Evolutionary conservation across 2,888 invertebrate genomes (phyloP).

Genomic region (Clepsis dumicolana): DNA sequence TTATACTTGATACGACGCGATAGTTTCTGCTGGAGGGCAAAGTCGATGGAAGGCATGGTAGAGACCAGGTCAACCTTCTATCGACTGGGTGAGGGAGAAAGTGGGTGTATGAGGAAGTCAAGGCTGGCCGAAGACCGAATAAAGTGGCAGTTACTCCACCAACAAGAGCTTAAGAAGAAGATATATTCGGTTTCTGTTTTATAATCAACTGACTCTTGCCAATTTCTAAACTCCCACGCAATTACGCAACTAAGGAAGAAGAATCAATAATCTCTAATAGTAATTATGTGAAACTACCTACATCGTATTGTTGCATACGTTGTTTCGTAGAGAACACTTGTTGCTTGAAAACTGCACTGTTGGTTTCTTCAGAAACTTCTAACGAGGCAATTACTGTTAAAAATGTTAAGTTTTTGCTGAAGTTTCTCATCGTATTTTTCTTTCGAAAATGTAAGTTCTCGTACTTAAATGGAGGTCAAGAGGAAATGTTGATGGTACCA

Average conservation of each 20-base stretch:
- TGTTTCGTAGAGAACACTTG: conserved; percentile 14
- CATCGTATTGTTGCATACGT: conserved; percentile 30
- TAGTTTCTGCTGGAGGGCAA: too few species aligned
- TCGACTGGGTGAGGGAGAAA: too few species aligned
- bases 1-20: too few species aligned
- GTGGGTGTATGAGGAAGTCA: not conserved
- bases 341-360: conserved; percentile 23
- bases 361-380: conserved; percentile 12
- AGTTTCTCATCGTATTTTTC: not conserved
- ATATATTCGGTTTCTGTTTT: too few species aligned
- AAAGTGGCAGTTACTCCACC: too few species aligned
- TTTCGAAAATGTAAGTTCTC: not conserved
- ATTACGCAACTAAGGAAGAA: conserved; percentile 38
- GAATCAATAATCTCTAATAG: conserved; percentile 34
- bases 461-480: too few species aligned
- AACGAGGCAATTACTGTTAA: not conserved
- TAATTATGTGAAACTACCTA: conserved; percentile 37
- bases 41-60: too few species aligned
- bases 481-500: too few species aligned
- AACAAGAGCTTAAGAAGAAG: too few species aligned
- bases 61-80: too few species aligned
- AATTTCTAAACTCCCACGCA: conserved; percentile 38
- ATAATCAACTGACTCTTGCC: conserved; percentile 11
- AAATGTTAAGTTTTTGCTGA: not conserved
- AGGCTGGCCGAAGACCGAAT: too few species aligned